A percentile compares a stretch with the other conserved stretches of the same genome.
These are phyloP conservation scores for Vandiemenella viatica DNA, from an alignment of 2,888 invertebrate species.

Conservation along the genomic window DNA sequence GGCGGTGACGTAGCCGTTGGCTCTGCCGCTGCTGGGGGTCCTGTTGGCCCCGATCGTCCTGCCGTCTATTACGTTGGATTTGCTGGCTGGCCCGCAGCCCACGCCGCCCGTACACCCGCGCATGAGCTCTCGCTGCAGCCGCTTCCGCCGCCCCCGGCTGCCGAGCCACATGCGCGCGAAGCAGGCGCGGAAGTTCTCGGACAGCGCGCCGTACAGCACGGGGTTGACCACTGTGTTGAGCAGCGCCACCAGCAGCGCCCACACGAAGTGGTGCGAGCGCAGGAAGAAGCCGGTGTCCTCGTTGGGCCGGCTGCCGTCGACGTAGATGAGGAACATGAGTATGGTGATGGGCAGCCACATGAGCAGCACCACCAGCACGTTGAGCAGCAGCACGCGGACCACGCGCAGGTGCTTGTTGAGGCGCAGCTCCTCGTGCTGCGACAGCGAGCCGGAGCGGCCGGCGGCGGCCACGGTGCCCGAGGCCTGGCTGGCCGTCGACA, in stretches of 20 bases:
- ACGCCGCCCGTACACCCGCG: too few species aligned
- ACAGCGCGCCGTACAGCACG: constrained; percentile 37
- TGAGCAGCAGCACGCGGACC: constrained; percentile 35
- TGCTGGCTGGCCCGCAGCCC: constrained; percentile 12
- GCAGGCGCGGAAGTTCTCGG: constrained; percentile 36
- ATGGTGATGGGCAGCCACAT: constrained; percentile 41
- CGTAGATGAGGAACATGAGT: constrained; percentile 36
- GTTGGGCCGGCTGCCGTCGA: constrained; percentile 34
- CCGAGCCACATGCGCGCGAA: constrained; percentile 29
- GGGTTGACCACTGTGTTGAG: constrained; percentile 41
- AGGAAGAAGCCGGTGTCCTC: constrained; percentile 36
- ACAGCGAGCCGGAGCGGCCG: constrained; percentile 29
- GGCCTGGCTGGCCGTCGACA: constrained; percentile 24
- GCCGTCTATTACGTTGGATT: constrained; percentile 1
- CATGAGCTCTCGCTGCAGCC: constrained; percentile 19
- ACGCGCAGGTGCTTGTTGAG: constrained; percentile 37
- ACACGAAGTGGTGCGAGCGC: constrained; percentile 36
- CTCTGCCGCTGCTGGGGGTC: constrained; percentile 20
- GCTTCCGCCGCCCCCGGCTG: constrained; percentile 10
- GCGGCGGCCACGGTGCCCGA: constrained; percentile 27
- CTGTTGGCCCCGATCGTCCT: constrained; percentile 17
- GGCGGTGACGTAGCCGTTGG: constrained; percentile 16
- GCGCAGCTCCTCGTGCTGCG: constrained; percentile 34
- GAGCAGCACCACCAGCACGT: constrained; percentile 37
- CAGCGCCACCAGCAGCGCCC: constrained; percentile 34